These are phyloP conservation scores for Ahaetulla prasina DNA, from an alignment of 2,113 vertebrate genomes.

Conservation along the genomic window DNA sequence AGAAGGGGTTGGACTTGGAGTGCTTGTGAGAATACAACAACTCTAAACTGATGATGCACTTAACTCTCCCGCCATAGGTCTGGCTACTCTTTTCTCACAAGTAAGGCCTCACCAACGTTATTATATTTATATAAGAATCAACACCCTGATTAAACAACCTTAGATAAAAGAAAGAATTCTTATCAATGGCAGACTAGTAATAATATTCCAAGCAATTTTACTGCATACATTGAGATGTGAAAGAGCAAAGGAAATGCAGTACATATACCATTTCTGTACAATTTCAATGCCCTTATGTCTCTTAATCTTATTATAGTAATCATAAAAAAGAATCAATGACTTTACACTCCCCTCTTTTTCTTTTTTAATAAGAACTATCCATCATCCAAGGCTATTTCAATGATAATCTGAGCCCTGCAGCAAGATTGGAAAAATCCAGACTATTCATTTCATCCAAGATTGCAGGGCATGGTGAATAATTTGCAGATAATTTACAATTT, in stretches of 20 bases:
- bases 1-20: neutral
- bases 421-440: neutral
- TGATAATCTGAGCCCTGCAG: neutral
- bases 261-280: neutral
- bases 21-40: neutral
- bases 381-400: neutral
- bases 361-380: neutral
- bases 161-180: neutral
- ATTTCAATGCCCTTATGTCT: neutral
- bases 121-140: neutral
- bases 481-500: neutral
- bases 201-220: neutral
- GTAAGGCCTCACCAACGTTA: neutral
- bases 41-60: neutral
- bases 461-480: neutral
- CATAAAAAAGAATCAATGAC: neutral
- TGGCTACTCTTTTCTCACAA: neutral
- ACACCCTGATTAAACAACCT: neutral
- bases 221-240: neutral
- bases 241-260: neutral
- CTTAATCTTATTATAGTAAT: neutral
- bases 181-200: neutral
- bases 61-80: neutral
- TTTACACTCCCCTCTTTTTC: neutral
- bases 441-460: neutral